Evolutionary conservation across 2,888 invertebrate species (phyloP).

Genomic region (Ennomos fuscantarius): DNA sequence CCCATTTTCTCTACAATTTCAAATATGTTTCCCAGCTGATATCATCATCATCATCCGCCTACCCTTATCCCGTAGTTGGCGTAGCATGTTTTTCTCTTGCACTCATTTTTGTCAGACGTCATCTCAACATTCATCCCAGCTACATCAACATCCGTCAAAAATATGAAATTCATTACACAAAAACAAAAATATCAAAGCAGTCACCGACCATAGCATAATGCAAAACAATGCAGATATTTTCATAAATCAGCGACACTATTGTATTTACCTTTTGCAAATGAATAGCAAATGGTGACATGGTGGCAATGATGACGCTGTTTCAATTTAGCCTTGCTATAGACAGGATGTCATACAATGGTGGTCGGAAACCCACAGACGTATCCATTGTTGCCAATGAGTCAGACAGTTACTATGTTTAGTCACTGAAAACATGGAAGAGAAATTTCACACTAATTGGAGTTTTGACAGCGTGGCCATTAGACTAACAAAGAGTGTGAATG

Average conservation of each 20-base stretch:
- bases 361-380: constrained; percentile 22
- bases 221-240: constrained; percentile 25
- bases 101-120: no score
- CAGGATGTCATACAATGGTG: constrained; percentile 36
- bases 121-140: no score
- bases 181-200: background rate
- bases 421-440: constrained; percentile 19
- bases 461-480: background rate
- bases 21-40: no score
- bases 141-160: constrained; percentile 22
- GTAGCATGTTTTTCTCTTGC: no score
- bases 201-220: constrained; percentile 17
- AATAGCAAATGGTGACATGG: constrained; percentile 17
- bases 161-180: constrained; percentile 16
- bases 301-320: constrained; percentile 22
- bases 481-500: background rate
- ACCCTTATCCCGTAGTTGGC: no score
- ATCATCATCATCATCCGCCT: no score
- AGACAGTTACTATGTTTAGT: constrained; percentile 18
- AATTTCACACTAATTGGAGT: constrained; percentile 3
- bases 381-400: constrained; percentile 20
- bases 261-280: constrained; percentile 18
- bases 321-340: constrained; percentile 33
- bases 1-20: no score
- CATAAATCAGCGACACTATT: constrained; percentile 18